Percentiles rank a stretch among this genome's conserved stretches.
These are phyloP conservation scores for Rhinogobius similis DNA, from an alignment of 2,113 vertebrate genomes.

Conservation along the genomic window DNA sequence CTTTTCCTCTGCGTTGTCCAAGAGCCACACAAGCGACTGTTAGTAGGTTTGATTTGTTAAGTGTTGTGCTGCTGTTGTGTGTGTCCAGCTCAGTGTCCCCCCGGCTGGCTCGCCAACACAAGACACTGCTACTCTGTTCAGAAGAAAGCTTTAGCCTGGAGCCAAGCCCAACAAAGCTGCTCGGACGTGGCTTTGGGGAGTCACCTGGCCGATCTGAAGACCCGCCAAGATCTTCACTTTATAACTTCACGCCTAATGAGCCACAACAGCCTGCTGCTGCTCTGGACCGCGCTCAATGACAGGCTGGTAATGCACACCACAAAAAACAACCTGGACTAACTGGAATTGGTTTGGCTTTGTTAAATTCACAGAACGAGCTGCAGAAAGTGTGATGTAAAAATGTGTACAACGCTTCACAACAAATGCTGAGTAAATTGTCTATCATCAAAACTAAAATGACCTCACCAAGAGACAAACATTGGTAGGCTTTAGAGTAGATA, in stretches of 20 bases:
- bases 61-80: constrained; percentile 8
- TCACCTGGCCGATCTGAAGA: constrained; percentile 81
- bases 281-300: constrained; percentile 86
- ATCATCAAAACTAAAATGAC: no score
- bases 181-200: constrained; percentile 56
- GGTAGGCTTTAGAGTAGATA: no score
- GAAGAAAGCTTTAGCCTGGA: constrained; percentile 75
- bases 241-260: constrained; percentile 75
- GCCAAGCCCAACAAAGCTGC: constrained; percentile 73
- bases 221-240: constrained; percentile 75
- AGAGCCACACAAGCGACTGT: not conserved
- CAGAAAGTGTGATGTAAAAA: not conserved
- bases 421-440: no score
- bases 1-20: not conserved
- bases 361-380: not conserved
- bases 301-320: constrained; percentile 67
- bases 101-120: constrained; percentile 80
- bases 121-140: constrained; percentile 81
- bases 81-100: constrained; percentile 77
- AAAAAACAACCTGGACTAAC: not conserved
- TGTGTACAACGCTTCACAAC: no score
- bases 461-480: no score
- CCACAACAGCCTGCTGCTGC: constrained; percentile 76
- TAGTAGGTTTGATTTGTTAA: not conserved
- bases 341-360: not conserved